Conservation (phyloP, 2,113 vertebrate species). For the Sander vitreus region DNA sequence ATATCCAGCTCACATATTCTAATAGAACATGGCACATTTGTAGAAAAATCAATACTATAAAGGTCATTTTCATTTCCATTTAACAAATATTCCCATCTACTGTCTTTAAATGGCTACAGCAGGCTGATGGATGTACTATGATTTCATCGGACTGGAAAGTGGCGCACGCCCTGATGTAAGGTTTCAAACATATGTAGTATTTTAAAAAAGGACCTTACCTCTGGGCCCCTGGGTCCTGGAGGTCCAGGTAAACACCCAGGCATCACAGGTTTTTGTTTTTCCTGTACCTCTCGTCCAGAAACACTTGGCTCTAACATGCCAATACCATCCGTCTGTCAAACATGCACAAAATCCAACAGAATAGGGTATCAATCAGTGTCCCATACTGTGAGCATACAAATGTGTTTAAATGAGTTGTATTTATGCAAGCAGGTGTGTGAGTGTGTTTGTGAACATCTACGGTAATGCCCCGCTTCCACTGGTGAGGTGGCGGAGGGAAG, state of each 20-base stretch:
- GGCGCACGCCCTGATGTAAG: not conserved
- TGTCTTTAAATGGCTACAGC: constrained; percentile 11
- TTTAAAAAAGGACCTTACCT: constrained; percentile 80
- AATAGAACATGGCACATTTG: constrained; percentile 14
- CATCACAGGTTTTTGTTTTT: constrained; percentile 41
- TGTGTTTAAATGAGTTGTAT: not conserved
- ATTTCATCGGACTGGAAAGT: constrained; percentile 19
- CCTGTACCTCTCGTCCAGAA: constrained; percentile 15
- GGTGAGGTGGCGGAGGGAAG: constrained; percentile 88
- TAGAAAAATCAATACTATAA: constrained; percentile 48
- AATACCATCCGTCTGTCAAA: constrained; percentile 45
- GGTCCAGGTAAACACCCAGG: constrained; percentile 78
- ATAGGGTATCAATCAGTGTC: not conserved
- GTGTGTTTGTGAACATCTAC: constrained; percentile 81
- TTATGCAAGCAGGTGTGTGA: not conserved
- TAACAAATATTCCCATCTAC: constrained; percentile 15
- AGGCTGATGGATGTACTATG: not conserved
- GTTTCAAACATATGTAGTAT: not conserved
- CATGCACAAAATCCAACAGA: constrained; percentile 4
- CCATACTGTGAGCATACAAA: not conserved
- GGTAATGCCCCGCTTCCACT: constrained; percentile 81
- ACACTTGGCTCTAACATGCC: constrained; percentile 40
- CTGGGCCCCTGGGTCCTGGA: constrained; percentile 83
- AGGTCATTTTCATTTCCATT: constrained; percentile 20
- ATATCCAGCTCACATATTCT: constrained; percentile 28